phyloP scores from a whole-genome alignment of 2,113 vertebrate genomes.

The Albula glossodonta region DNA sequence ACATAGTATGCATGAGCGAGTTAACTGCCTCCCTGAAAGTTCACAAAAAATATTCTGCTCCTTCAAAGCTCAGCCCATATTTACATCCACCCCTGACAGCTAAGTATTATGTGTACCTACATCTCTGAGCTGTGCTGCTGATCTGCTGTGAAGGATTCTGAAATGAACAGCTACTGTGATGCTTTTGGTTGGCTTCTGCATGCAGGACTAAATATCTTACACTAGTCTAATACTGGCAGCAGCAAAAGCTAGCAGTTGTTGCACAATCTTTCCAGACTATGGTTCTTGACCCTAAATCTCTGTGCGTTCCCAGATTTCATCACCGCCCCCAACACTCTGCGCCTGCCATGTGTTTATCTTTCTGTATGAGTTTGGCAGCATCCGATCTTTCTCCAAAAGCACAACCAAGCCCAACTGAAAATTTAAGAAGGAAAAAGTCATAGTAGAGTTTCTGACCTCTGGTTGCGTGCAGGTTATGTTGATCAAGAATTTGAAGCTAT shows the following conservation, averaged over 20 bases:
- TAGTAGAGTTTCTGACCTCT: not conserved
- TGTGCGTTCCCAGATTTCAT: not conserved
- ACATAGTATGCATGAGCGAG: not conserved
- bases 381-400: not conserved
- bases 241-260: not conserved
- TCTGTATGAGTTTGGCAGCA: conserved; percentile 31
- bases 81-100: not conserved
- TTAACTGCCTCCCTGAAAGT: not conserved
- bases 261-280: not conserved
- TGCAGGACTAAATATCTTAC: not conserved
- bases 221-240: conserved; percentile 3
- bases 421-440: not conserved
- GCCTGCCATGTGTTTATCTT: conserved; percentile 35
- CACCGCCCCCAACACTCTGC: not conserved
- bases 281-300: not conserved
- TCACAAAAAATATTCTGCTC: not conserved
- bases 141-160: not conserved
- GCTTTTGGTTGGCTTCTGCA: not conserved
- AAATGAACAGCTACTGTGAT: not conserved
- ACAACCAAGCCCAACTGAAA: not conserved
- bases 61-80: not conserved
- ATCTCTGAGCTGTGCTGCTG: not conserved
- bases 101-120: not conserved
- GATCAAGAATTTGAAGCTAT: not conserved
- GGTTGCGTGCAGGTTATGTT: not conserved